These are phyloP conservation scores for Enoplosus armatus DNA, from an alignment of 2,797 vertebrate species.

Conservation along the genomic window DNA sequence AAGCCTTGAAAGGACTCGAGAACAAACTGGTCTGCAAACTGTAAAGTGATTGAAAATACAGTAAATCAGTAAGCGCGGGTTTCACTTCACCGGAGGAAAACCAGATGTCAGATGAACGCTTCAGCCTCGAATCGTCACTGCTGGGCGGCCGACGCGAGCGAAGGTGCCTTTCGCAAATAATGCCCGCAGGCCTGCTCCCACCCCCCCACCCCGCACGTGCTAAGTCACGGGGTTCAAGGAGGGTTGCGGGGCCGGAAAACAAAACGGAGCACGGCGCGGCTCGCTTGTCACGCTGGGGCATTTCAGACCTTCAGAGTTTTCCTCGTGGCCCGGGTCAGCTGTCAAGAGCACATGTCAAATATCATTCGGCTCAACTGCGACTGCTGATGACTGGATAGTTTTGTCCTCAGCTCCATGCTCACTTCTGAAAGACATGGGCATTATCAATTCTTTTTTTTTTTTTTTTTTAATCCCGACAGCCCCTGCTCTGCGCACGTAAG, in stretches of 20 bases:
- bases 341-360: slow-evolving; percentile 57
- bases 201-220: too few species aligned
- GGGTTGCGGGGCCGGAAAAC: background rate
- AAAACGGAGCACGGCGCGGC: slow-evolving; percentile 19
- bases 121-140: slow-evolving; percentile 58
- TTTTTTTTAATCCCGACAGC: too few species aligned
- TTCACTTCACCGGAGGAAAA: slow-evolving; percentile 5
- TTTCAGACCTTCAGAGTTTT: slow-evolving; percentile 38
- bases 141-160: too few species aligned
- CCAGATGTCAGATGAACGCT: slow-evolving; percentile 42
- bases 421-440: background rate
- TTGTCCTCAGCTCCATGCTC: background rate
- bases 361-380: slow-evolving; percentile 52
- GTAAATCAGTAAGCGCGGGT: too few species aligned
- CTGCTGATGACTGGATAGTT: slow-evolving; percentile 6
- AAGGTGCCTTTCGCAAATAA: slow-evolving; percentile 78
- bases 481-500: too few species aligned
- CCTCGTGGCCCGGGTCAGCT: slow-evolving; percentile 47
- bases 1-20: background rate
- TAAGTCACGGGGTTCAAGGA: slow-evolving; percentile 59
- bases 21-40: background rate
- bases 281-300: slow-evolving; percentile 35
- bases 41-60: background rate
- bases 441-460: background rate
- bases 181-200: too few species aligned